Conservation (phyloP, 2,113 vertebrate genomes). For the Serinus canaria region DNA sequence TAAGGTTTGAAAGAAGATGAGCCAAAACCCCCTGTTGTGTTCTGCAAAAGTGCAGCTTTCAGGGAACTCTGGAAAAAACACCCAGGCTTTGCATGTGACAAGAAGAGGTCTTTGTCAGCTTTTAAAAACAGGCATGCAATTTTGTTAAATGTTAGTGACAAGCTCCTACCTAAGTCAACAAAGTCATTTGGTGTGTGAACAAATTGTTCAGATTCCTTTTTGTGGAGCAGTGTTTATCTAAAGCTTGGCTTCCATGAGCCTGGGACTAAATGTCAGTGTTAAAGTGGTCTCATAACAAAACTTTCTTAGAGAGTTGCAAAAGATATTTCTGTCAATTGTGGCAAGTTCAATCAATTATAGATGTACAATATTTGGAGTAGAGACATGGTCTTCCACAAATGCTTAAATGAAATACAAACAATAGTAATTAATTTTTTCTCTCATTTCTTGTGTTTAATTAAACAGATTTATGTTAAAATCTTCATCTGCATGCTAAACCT, state of each 20-base stretch:
- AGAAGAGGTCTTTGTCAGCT: constrained; percentile 30
- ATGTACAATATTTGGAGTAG: background rate
- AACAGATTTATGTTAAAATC: background rate
- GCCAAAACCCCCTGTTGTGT: constrained; percentile 20
- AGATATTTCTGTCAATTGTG: constrained; percentile 30
- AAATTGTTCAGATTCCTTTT: constrained; percentile 50
- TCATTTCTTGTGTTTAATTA: background rate
- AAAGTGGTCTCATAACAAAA: constrained; percentile 16
- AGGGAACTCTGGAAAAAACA: background rate
- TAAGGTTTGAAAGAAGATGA: constrained; percentile 28
- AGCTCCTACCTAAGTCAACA: constrained; percentile 20
- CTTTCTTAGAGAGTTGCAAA: constrained; percentile 35
- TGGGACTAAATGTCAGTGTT: constrained; percentile 14
- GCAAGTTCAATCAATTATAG: background rate
- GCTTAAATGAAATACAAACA: background rate
- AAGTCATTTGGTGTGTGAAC: background rate
- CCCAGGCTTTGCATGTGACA: background rate
- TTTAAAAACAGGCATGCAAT: constrained; percentile 6
- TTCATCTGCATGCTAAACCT: background rate
- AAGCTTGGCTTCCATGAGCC: constrained; percentile 37
- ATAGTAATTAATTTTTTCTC: background rate
- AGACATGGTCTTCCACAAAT: background rate
- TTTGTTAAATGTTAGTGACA: constrained; percentile 18
- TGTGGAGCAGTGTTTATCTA: constrained; percentile 31
- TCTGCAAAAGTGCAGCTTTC: constrained; percentile 6